Evolutionary conservation across 2,888 invertebrate genomes (phyloP).

Genomic region (Nephrotoma flavescens): DNA sequence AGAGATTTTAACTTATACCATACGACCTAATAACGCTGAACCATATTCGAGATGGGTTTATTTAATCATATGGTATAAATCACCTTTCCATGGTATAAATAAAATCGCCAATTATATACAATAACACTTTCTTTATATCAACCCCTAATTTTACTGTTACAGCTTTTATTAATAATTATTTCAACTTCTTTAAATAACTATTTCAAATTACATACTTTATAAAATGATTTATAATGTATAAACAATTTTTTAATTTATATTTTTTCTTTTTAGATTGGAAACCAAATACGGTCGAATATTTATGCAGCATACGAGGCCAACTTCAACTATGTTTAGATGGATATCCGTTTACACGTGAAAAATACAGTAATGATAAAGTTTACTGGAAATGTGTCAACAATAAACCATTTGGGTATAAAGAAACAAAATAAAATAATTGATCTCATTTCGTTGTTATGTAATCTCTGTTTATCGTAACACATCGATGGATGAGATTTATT

Average conservation of each 20-base stretch:
- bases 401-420: slow-evolving; percentile 8
- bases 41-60: too few species aligned
- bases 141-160: too few species aligned
- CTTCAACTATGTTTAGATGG: slow-evolving; percentile 10
- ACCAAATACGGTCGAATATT: slow-evolving; percentile 3
- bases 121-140: too few species aligned
- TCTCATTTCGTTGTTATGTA: background rate
- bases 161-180: too few species aligned
- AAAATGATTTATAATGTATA: too few species aligned
- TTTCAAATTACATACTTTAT: too few species aligned
- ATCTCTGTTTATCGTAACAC: background rate
- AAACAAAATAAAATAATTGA: background rate
- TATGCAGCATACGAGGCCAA: slow-evolving; percentile 8
- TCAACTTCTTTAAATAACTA: too few species aligned
- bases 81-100: too few species aligned
- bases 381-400: slow-evolving; percentile 13
- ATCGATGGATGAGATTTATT: background rate
- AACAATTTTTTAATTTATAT: background rate
- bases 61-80: too few species aligned
- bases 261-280: background rate
- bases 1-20: too few species aligned
- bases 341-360: slow-evolving; percentile 11
- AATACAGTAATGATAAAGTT: slow-evolving; percentile 5
- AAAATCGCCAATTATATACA: too few species aligned
- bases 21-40: too few species aligned